Base-by-base conservation (phyloP, 2,888 invertebrate genomes). In the Diloba caeruleocephala region DNA sequence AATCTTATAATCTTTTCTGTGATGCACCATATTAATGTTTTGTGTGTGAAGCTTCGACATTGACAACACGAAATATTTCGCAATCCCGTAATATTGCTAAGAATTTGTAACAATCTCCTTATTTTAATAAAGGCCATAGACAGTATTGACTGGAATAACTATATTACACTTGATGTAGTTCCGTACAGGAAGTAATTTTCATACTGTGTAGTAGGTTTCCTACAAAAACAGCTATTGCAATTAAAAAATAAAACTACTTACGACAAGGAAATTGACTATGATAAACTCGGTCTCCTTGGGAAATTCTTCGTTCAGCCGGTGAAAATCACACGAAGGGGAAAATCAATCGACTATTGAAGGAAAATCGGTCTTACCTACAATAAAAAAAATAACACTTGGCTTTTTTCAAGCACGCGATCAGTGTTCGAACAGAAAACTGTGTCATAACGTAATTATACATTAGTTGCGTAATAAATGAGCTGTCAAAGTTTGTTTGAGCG, bases 401-500 rank as follows among this genome's bases (percentile, higher is more conserved):
- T 6, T 12, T 43, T 49, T 14, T 10, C 10, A 32, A 17, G 12
- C 44, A 42, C 13, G 38, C 19, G 25, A 43, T 46, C n/a, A 31
- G 1, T 28, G 14, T 7, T 28, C 10, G 8, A 49, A 8, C 21
- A 15, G 14, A 38, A 3, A 14, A 7, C 13, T 8, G 15, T 42
- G 19, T 48, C 25, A 36, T 15, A 37, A 4, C 9, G 26, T 54
- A 37, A 49, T 58, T 53, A 21, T 36, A 36, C n/a, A 42, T 52
- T 36, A 34, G 23, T 57, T 53, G 19, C 28, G 36, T 38, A 54
- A 54, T 15, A 3, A 52, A 46, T 51, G 21, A 52, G 59, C 44
- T 75, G 67, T 63, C 66, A 71, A 75, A 46, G 44, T 73, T 72
- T 70, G 5, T 21, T 21, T 21, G 7, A 52, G 36, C 31, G 50